Percentiles rank a stretch among this genome's conserved stretches.
Conservation (phyloP, 1,140 invertebrate genomes). For the Trichonephila inaurata region DNA sequence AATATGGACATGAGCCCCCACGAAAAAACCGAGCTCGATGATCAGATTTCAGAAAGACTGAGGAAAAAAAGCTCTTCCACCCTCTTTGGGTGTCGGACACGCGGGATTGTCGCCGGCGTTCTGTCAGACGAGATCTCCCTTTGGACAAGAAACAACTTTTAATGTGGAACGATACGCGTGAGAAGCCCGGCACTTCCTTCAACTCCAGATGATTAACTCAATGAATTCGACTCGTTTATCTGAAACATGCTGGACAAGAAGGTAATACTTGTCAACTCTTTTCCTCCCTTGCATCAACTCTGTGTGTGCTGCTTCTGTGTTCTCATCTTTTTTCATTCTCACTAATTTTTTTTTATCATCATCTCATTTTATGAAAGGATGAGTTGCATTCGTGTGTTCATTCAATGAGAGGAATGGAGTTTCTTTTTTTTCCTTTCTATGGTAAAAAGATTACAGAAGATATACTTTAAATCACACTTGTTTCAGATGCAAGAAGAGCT, state of each 20-base stretch:
- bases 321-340: background rate
- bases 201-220: slow-evolving; percentile 34
- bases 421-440: background rate
- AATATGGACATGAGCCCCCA: too few species aligned
- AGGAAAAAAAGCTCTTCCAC: background rate
- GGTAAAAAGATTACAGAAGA: background rate
- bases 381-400: slow-evolving; percentile 17
- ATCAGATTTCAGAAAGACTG: background rate
- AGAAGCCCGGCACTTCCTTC: slow-evolving; percentile 31
- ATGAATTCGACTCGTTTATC: slow-evolving; percentile 62
- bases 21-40: too few species aligned
- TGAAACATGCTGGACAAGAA: slow-evolving; percentile 30
- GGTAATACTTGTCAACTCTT: slow-evolving; percentile 24
- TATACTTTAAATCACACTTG: background rate
- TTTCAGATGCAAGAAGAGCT: background rate
- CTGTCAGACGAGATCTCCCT: slow-evolving; percentile 15
- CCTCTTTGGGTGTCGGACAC: background rate
- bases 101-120: background rate
- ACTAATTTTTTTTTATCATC: background rate
- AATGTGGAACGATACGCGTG: slow-evolving; percentile 59
- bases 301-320: background rate
- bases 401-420: background rate
- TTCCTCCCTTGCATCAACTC: background rate
- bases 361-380: background rate
- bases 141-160: slow-evolving; percentile 51